Evolutionary conservation across 2,113 vertebrate genomes (phyloP).

Genomic region (Plotosus lineatus): DNA sequence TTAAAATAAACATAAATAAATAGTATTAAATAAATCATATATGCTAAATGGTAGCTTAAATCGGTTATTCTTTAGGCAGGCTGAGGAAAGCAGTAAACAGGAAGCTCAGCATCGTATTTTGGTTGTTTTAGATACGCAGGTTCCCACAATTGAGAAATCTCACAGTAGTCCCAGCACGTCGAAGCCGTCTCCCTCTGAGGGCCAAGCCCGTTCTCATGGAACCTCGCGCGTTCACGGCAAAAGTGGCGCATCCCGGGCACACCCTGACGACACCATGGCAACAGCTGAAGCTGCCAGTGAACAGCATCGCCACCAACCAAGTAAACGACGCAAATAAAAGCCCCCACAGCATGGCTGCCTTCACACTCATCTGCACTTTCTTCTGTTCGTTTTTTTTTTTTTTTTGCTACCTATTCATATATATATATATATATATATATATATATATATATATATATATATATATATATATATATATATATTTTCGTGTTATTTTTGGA

Average conservation of each 20-base stretch:
- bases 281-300: constrained; percentile 84
- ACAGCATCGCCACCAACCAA: constrained; percentile 94
- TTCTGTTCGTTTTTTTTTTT: constrained; percentile 69
- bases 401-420: constrained; percentile 58
- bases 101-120: constrained; percentile 61
- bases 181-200: constrained; percentile 92
- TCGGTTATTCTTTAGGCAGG: neutral
- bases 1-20: constrained; percentile 27
- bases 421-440: constrained; percentile 16
- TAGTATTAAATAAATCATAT: constrained; percentile 9
- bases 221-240: constrained; percentile 92
- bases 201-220: constrained; percentile 88
- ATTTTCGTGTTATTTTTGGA: constrained; percentile 29
- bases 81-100: constrained; percentile 13
- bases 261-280: constrained; percentile 87
- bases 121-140: constrained; percentile 90
- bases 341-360: constrained; percentile 95
- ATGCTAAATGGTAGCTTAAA: constrained; percentile 8
- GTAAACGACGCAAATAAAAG: constrained; percentile 99
- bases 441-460: constrained; percentile 16
- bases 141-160: constrained; percentile 96
- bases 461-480: constrained; percentile 1
- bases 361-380: constrained; percentile 89
- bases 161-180: constrained; percentile 95
- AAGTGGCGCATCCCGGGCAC: constrained; percentile 86